Evolutionary conservation across 2,113 vertebrate species (phyloP).

Genomic region (Austrofundulus limnaeus): DNA sequence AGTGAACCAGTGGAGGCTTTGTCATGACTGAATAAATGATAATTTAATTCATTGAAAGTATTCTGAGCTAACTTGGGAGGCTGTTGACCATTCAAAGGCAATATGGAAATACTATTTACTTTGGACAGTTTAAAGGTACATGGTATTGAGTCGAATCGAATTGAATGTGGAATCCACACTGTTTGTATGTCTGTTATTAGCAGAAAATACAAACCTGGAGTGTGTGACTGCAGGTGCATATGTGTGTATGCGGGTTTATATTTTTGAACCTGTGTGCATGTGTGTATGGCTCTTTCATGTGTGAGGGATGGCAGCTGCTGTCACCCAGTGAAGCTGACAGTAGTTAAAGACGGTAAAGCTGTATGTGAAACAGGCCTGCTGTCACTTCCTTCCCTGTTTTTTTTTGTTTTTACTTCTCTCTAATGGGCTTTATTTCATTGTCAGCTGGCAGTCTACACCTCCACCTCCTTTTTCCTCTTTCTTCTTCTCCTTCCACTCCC

Average conservation of each 20-base stretch:
- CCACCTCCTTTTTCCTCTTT: constrained; percentile 55
- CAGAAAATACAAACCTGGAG: constrained; percentile 36
- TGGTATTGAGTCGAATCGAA: neutral
- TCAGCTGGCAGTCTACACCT: constrained; percentile 74
- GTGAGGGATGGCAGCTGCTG: constrained; percentile 61
- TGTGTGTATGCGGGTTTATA: constrained; percentile 5
- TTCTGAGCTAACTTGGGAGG: no score
- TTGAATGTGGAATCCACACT: neutral
- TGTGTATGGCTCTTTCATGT: constrained; percentile 37
- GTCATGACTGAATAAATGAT: no score
- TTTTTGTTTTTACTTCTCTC: constrained; percentile 72
- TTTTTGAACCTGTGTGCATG: constrained; percentile 35
- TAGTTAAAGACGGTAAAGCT: constrained; percentile 75
- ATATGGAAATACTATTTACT: no score
- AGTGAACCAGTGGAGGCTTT: no score
- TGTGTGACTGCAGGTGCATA: constrained; percentile 29
- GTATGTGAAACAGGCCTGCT: constrained; percentile 68
- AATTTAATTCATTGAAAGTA: no score
- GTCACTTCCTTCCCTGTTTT: constrained; percentile 75
- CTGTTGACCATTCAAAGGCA: no score
- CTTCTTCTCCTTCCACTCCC: constrained; percentile 49
- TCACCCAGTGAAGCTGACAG: constrained; percentile 72
- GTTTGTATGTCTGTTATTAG: constrained; percentile 39
- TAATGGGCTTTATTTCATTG: constrained; percentile 84
- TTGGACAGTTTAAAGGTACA: neutral